Percentiles rank a stretch among this genome's conserved stretches.
Conservation (phyloP, 2,797 vertebrate genomes). For the Takifugu ocellatus region DNA sequence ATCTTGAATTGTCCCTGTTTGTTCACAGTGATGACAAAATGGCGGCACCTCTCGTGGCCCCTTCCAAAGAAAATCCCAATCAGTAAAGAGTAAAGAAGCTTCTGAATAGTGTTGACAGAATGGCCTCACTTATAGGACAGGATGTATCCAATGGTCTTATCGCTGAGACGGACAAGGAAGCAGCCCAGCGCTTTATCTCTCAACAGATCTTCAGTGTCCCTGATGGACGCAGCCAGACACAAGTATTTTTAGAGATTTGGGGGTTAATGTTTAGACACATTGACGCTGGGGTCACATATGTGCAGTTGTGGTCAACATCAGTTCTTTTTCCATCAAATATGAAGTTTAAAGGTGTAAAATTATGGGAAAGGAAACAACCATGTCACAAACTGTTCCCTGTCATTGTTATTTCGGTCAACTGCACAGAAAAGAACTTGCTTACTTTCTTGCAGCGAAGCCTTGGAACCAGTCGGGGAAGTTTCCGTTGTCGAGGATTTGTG, state of each 20-base stretch:
- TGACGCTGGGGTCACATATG: too few relatives aligned
- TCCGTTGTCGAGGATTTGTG: conserved; percentile 66
- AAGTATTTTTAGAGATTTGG: conserved; percentile 3
- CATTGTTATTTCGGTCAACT: too few relatives aligned
- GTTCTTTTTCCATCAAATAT: too few relatives aligned
- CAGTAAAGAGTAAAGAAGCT: fast-evolving
- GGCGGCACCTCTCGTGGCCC: conserved; percentile 80
- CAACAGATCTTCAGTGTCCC: conserved; percentile 80
- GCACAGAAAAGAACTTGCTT: conserved; percentile 43
- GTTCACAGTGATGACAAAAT: conserved; percentile 82
- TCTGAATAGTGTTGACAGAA: not conserved
- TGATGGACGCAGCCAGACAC: conserved; percentile 43
- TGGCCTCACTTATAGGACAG: conserved; percentile 82
- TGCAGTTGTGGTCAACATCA: too few relatives aligned
- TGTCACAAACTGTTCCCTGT: too few relatives aligned
- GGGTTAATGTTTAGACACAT: conserved; percentile 27
- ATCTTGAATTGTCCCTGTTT: conserved; percentile 66
- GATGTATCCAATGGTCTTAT: conserved; percentile 80
- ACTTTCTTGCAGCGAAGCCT: conserved; percentile 81
- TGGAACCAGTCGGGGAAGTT: conserved; percentile 82
- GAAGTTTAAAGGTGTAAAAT: too few relatives aligned
- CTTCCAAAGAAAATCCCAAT: conserved; percentile 54
- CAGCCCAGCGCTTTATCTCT: conserved; percentile 73
- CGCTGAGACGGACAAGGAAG: conserved; percentile 84
- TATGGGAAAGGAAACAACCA: too few relatives aligned